Evolutionary conservation across 2,888 invertebrate genomes (phyloP).

Genomic region (Hypomecis punctinalis): DNA sequence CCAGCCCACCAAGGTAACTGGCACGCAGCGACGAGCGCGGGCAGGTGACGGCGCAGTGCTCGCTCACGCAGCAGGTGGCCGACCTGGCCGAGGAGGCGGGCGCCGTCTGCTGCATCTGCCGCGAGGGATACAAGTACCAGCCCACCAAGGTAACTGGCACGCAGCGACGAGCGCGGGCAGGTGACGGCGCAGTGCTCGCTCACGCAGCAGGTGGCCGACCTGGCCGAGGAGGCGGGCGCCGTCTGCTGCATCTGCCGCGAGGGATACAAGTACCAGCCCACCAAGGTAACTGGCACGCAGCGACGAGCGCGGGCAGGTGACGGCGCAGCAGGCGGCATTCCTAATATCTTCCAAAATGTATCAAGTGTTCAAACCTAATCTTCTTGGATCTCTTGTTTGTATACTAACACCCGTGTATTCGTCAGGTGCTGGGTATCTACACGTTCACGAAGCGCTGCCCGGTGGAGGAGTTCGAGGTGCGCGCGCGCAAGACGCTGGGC

Average conservation of each 20-base stretch:
- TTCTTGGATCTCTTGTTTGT: too few species aligned
- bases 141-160: conserved; percentile 89
- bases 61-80: conserved; percentile 96
- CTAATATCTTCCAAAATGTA: too few species aligned
- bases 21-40: conserved; percentile 97
- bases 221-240: conserved; percentile 97
- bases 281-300: too few species aligned
- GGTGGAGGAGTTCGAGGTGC: conserved; percentile 96
- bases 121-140: conserved; percentile 98
- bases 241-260: conserved; percentile 99
- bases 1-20: conserved; percentile 91
- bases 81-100: conserved; percentile 98
- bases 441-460: conserved; percentile 98
- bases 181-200: conserved; percentile 96
- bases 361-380: too few species aligned
- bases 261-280: conserved; percentile 97
- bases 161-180: conserved; percentile 98
- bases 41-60: conserved; percentile 96
- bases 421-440: conserved; percentile 95
- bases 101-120: conserved; percentile 97
- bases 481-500: conserved; percentile 93
- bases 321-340: too few species aligned
- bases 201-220: conserved; percentile 96
- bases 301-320: too few species aligned
- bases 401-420: not conserved